Base-by-base conservation (phyloP, 2,888 invertebrate species). In the Sipha maydis region DNA sequence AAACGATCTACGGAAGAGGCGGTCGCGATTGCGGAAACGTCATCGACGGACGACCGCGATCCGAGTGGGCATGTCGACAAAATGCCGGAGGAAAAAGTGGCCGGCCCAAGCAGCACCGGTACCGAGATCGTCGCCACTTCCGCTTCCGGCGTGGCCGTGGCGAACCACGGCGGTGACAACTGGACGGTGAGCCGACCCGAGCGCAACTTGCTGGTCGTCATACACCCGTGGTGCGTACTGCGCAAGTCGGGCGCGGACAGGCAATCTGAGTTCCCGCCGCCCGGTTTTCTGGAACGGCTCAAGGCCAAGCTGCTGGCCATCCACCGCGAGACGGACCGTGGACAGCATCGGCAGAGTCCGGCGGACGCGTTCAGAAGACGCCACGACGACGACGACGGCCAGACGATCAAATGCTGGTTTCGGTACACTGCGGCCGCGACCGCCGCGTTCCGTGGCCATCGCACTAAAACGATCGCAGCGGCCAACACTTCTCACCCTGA, bases 221-320 rank as follows among this genome's bases (percentile, higher is more conserved):
- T 88, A 28, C 88, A 88, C 25, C 88, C 88, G 73, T 88, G 88
- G 88, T 82, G 88, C 67, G 76, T 67, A 75, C 28, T 82, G 4
- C 75, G 61, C 38, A 82, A 88, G 31, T 82, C 88, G 48, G 31
- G 25, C 14, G 61, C 28, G 41, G 75, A 82, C 88, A 82, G 82
- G 25, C 79, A 82, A 41, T 73, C 88, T 41, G 88, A 88, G 38
- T 88, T 88, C 34, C 88, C 88, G 61, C 88, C 88, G 3, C 88
- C 88, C 61, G 88, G 88, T 0, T 88, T 88, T 25, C 61, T 88
- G 41, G 73, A 88, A 76, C 56, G 41, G 0, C 82, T 88, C 19
- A 82, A 75, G 67, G 88, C 88, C 48, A 88, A 88, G 25, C 41
- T 88, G 31, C 4, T 88, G 61, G 86, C 86, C 38, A 28, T 88